These are phyloP conservation scores for Drosophila sucinea DNA, from an alignment of 1,140 invertebrate species.

Conservation along the genomic window DNA sequence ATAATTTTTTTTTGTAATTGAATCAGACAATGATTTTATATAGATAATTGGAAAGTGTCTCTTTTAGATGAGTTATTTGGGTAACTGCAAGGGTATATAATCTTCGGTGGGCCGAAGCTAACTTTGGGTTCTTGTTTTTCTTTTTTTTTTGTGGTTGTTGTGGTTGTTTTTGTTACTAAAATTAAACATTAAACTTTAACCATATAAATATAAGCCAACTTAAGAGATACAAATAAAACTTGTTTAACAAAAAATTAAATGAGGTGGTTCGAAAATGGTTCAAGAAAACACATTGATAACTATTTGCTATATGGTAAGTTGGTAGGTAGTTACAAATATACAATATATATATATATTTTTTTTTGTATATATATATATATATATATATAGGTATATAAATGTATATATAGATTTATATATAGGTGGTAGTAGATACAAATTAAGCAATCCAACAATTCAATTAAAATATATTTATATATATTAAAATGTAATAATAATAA, in stretches of 20 bases:
- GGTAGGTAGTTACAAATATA: conserved; percentile 29
- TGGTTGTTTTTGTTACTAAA: conserved; percentile 33
- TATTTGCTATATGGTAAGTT: conserved; percentile 40
- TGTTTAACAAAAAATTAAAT: conserved; percentile 66
- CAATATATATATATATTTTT: conserved; percentile 39
- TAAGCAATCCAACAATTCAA: conserved; percentile 44
- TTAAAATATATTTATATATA: conserved; percentile 35
- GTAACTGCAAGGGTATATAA: neutral
- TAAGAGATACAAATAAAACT: conserved; percentile 56
- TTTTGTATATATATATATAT: conserved; percentile 35
- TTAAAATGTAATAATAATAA: conserved; percentile 77
- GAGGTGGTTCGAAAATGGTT: conserved; percentile 79
- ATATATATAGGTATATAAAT: conserved; percentile 38
- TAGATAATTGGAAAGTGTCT: neutral
- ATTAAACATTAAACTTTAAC: conserved; percentile 34
- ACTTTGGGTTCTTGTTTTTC: conserved; percentile 34
- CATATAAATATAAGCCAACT: conserved; percentile 58
- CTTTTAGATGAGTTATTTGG: neutral
- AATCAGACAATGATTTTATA: neutral
- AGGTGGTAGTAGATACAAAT: conserved; percentile 20
- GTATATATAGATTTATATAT: conserved; percentile 52
- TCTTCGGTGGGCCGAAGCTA: neutral
- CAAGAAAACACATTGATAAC: conserved; percentile 51
- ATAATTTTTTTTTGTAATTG: neutral
- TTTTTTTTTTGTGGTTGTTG: conserved; percentile 31